Conservation (phyloP, 2,113 vertebrate genomes). For the Ascaphus truei region DNA sequence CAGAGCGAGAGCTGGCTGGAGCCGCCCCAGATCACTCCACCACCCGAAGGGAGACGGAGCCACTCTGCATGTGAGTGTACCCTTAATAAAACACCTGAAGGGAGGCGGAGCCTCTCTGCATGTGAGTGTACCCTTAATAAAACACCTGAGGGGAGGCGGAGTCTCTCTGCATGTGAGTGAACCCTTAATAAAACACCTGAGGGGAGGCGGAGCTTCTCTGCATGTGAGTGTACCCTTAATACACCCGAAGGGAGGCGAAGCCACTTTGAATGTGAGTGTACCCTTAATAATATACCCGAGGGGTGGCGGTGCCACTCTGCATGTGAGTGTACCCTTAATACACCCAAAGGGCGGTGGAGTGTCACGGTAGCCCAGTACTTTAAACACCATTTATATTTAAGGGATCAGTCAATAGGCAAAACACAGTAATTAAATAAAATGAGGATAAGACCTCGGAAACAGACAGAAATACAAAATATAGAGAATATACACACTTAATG, state of each 20-base stretch:
- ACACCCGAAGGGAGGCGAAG: not conserved
- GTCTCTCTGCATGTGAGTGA: conserved; percentile 75
- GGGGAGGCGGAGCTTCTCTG: conserved; percentile 36
- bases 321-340: conserved; percentile 70
- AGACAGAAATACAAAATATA: too few relatives aligned
- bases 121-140: conserved; percentile 70
- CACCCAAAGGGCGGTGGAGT: not conserved
- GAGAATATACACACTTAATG: too few relatives aligned
- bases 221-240: conserved; percentile 75
- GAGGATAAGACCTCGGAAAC: too few relatives aligned
- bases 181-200: not conserved
- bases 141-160: not conserved
- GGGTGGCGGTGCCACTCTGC: conserved; percentile 47
- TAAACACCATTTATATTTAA: too few relatives aligned
- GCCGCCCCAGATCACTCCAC: conserved; percentile 71
- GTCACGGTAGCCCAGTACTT: too few relatives aligned
- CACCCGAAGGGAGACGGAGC: conserved; percentile 88
- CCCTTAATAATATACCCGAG: not conserved
- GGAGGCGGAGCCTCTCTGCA: conserved; percentile 46
- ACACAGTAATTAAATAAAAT: too few relatives aligned
- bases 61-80: conserved; percentile 93
- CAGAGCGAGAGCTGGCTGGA: conserved; percentile 89
- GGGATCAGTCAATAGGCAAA: too few relatives aligned
- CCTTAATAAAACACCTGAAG: not conserved
- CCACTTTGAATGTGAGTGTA: conserved; percentile 77